These are phyloP conservation scores for Resseliella maxima DNA, from an alignment of 2,888 invertebrate genomes.

Conservation along the genomic window DNA sequence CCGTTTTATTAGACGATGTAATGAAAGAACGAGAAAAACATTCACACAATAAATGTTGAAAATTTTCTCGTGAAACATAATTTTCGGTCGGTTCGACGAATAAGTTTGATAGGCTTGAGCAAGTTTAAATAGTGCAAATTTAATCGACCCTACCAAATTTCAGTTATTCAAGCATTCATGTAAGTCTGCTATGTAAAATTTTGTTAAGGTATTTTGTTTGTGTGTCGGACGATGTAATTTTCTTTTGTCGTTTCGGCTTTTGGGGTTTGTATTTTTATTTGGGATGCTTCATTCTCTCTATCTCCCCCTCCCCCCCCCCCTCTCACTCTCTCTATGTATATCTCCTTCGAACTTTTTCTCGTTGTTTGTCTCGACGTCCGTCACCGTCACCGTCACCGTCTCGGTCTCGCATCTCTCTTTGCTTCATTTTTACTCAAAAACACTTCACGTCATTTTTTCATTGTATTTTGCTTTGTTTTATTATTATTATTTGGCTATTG, in stretches of 20 bases:
- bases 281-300: too few species aligned
- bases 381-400: too few species aligned
- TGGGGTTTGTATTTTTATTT: background rate
- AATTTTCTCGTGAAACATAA: slow-evolving; percentile 16
- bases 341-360: too few species aligned
- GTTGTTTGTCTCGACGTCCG: too few species aligned
- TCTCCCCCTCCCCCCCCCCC: too few species aligned
- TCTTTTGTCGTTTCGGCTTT: slow-evolving; percentile 16
- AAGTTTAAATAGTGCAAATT: slow-evolving; percentile 38
- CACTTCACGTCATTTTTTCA: background rate
- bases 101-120: slow-evolving; percentile 32
- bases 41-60: slow-evolving; percentile 34
- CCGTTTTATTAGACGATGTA: background rate
- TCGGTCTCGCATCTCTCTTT: background rate
- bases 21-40: background rate
- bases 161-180: background rate
- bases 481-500: background rate
- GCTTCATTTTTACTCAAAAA: background rate
- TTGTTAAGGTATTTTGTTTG: slow-evolving; percentile 6
- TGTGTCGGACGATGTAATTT: background rate
- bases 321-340: too few species aligned
- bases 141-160: slow-evolving; percentile 36
- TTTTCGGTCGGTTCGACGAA: background rate
- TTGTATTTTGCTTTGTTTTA: too few species aligned
- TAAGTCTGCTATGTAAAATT: slow-evolving; percentile 12